A percentile compares a stretch with the other conserved stretches of the same genome.
phyloP scores from a whole-genome alignment of 2,888 invertebrate genomes.

The Ypsolopha scabrella region DNA sequence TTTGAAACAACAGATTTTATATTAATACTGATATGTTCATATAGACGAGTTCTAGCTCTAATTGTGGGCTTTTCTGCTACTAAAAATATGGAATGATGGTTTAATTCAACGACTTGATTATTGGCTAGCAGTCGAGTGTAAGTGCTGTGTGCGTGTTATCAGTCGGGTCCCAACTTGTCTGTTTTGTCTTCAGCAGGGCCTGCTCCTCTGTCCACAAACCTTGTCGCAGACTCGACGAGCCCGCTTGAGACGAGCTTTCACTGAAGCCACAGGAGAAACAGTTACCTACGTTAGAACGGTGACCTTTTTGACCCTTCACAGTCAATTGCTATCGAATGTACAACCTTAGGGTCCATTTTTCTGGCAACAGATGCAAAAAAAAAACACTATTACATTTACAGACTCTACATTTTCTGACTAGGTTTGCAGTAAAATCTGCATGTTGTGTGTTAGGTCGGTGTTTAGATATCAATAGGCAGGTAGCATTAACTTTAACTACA shows the following conservation, averaged over 20 bases:
- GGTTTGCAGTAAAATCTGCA: not conserved
- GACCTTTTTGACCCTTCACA: slow-evolving; percentile 38
- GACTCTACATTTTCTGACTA: not conserved
- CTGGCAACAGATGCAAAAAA: slow-evolving; percentile 6
- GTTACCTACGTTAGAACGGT: slow-evolving; percentile 92
- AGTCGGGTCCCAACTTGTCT: slow-evolving; percentile 34
- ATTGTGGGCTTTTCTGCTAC: no score
- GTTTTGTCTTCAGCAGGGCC: slow-evolving; percentile 75
- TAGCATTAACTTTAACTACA: no score
- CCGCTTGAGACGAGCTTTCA: slow-evolving; percentile 88
- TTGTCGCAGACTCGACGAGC: slow-evolving; percentile 89
- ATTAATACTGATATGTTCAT: no score
- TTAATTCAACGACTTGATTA: not conserved
- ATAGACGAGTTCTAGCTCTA: no score
- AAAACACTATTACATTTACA: not conserved
- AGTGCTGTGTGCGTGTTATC: slow-evolving; percentile 58
- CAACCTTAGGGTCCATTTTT: slow-evolving; percentile 25
- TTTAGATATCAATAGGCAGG: no score
- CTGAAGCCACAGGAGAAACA: slow-evolving; percentile 89
- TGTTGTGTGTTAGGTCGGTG: no score
- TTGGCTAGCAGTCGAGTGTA: slow-evolving; percentile 29
- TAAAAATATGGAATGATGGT: not conserved
- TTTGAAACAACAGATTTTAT: no score
- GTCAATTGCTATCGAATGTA: slow-evolving; percentile 49
- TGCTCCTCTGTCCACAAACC: slow-evolving; percentile 91